These are phyloP conservation scores for Eretmochelys imbricata DNA, from an alignment of 2,113 vertebrate species.

Conservation along the genomic window DNA sequence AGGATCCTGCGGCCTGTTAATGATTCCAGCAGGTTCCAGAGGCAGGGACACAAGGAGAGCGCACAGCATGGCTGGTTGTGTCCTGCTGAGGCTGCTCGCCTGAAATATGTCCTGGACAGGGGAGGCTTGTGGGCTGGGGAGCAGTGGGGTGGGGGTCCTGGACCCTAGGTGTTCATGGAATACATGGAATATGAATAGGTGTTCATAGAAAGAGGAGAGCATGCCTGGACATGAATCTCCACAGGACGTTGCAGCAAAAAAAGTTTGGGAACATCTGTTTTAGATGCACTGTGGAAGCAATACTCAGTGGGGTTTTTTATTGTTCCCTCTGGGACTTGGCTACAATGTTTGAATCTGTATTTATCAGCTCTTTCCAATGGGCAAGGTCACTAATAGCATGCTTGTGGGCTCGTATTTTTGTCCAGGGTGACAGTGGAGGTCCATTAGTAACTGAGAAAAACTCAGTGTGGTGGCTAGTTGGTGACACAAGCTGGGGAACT, in stretches of 20 bases:
- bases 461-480: conserved; percentile 89
- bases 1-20: background rate
- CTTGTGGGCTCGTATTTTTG: background rate
- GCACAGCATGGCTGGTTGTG: background rate
- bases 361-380: background rate
- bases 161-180: background rate
- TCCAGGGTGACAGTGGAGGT: conserved; percentile 94
- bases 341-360: background rate
- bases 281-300: background rate
- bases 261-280: background rate
- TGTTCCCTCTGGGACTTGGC: background rate
- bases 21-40: background rate
- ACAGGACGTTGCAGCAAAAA: background rate
- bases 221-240: background rate
- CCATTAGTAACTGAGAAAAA: conserved; percentile 84
- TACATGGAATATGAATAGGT: no score
- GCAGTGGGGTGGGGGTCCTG: background rate
- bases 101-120: background rate
- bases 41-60: background rate
- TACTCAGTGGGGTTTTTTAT: background rate
- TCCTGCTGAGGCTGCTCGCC: background rate
- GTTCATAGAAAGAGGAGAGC: background rate
- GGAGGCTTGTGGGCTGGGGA: background rate
- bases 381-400: background rate
- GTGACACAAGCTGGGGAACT: conserved; percentile 92